Evolutionary conservation across 2,888 invertebrate species (phyloP), one percentile per base, ranked within the genome.

Genomic region (Campoplex nolae): DNA sequence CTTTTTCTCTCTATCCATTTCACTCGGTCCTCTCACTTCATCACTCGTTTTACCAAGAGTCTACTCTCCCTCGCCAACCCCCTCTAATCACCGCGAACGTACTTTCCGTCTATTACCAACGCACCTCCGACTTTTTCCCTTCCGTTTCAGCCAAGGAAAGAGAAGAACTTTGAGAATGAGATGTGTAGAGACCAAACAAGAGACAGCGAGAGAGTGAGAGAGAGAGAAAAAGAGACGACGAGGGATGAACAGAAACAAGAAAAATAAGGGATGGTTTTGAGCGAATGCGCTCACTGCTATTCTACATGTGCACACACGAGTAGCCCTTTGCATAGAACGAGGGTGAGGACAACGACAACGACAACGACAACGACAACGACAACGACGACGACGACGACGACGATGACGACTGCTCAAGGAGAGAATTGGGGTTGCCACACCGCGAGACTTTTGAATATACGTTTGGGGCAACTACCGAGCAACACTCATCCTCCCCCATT

Each of bases 361-460:
- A 77, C 62, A 75, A 73, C 58, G 83, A 76, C 76, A 67, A 77
- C 67, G 76, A 85, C 65, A 67, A 56, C 48, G 74, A 79, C 67
- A 48, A 79, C 65, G 77, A 51, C 45, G 78, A 56, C 75, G 80
- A 73, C 77, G 81, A 77, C 62, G 79, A 73, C 58, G 83, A 76
- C 76, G 74, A 77, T 74, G 76, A 85, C 65, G 73, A 56, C 48
- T 48, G 76, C 74, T 74, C 58, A 78, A 84, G 84, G 54, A 80
- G 80, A 86, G 81, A 81, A 86, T 86, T 81, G 86, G 86, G 86
- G 84, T 78, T 86, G 86, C 84, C 73, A 81, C 83, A 84, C 77
- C 51, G 51, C 62, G 45, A 80, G 79, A 85, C 78, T 78, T 74
- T 67, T 28, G 58, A 71, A 81, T 85, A 58, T 71, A 76, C 56